Percentiles rank a stretch among this genome's conserved stretches.
Conservation (phyloP, 2,888 invertebrate species). For the Cerceris ruficornis region DNA sequence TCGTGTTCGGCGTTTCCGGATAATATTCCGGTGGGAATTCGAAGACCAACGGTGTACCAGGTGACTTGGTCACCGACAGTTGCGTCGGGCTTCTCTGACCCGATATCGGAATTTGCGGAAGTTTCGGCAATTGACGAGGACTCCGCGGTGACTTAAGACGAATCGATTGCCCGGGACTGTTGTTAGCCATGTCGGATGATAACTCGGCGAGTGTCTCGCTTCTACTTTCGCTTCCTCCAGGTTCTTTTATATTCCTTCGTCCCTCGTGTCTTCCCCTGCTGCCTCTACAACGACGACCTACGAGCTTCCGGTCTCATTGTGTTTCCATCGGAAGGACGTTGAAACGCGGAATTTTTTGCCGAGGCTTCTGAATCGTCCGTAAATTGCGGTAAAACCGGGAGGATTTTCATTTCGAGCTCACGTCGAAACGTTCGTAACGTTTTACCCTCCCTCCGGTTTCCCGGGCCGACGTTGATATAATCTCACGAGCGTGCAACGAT, state of each 20-base stretch:
- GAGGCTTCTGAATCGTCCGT: background rate
- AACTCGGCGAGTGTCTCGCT: too few relatives aligned
- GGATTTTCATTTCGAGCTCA: conserved; percentile 9
- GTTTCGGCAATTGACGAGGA: conserved; percentile 84
- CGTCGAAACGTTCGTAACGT: too few relatives aligned
- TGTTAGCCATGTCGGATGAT: conserved; percentile 83
- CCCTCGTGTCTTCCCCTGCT: conserved; percentile 4
- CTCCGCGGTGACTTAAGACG: conserved; percentile 84
- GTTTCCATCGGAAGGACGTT: conserved; percentile 7
- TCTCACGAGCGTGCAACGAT: background rate
- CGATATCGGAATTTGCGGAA: conserved; percentile 83
- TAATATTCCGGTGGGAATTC: conserved; percentile 74
- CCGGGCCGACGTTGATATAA: background rate
- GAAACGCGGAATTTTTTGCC: background rate
- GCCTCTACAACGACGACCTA: conserved; percentile 6
- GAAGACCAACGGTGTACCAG: conserved; percentile 83
- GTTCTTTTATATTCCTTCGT: background rate
- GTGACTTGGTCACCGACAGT: conserved; percentile 83
- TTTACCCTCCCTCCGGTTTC: background rate
- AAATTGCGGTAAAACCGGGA: background rate
- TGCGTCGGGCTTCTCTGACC: conserved; percentile 84
- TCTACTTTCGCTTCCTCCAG: background rate
- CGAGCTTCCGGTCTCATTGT: conserved; percentile 26
- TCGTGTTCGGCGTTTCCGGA: conserved; percentile 70
- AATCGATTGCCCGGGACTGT: conserved; percentile 84